Conservation (phyloP, 2,888 invertebrate species). For the Xestia ashworthii region DNA sequence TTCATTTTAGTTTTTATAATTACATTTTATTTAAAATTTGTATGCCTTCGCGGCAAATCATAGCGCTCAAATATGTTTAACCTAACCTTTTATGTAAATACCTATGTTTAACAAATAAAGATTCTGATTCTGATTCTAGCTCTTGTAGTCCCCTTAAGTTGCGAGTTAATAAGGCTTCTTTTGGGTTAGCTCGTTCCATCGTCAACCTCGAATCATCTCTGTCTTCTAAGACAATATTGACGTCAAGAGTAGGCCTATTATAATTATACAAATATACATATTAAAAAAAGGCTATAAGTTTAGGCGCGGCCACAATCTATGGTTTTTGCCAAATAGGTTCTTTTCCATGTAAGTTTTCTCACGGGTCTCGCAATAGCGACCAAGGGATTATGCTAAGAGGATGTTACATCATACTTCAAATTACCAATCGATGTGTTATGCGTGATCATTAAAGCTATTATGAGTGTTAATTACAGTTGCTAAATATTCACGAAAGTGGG, state of each 20-base stretch:
- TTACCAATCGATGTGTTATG: slow-evolving; percentile 19
- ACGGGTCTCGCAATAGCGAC: slow-evolving; percentile 18
- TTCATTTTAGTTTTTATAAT: too few species aligned
- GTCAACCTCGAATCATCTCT: background rate
- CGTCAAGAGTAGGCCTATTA: background rate
- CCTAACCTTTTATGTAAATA: too few species aligned
- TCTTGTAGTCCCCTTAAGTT: background rate
- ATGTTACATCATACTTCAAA: slow-evolving; percentile 14
- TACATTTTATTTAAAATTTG: too few species aligned
- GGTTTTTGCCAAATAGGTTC: background rate
- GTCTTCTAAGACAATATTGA: background rate
- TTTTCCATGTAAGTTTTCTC: slow-evolving; percentile 7
- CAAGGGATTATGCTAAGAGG: background rate
- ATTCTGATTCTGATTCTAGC: too few species aligned
- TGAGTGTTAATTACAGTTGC: background rate
- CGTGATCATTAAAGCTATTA: slow-evolving; percentile 21
- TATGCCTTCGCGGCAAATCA: too few species aligned
- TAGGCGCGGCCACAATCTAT: background rate
- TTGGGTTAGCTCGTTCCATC: background rate
- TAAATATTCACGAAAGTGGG: background rate
- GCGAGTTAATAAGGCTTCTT: background rate
- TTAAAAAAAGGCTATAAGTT: background rate
- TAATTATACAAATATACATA: background rate
- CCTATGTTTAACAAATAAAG: too few species aligned
- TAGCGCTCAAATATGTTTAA: too few species aligned